These are phyloP conservation scores for Bucco capensis DNA, from an alignment of 2,113 vertebrate species.

Conservation along the genomic window DNA sequence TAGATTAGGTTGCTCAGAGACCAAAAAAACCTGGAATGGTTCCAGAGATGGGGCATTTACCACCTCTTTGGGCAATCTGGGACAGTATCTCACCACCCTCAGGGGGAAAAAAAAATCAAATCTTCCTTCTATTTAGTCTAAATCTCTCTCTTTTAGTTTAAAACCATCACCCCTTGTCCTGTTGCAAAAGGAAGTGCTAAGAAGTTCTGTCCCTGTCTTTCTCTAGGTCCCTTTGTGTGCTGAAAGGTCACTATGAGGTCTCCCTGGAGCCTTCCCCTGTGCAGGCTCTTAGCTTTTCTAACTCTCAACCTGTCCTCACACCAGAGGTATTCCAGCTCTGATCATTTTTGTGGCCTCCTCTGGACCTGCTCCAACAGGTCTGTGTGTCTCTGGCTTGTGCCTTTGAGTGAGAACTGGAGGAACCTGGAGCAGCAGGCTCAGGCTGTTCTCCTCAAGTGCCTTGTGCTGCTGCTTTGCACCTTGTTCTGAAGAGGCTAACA, in stretches of 20 bases:
- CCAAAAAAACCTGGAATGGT: background rate
- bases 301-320: background rate
- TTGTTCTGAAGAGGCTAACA: background rate
- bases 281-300: background rate
- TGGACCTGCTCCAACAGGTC: background rate
- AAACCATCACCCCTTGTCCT: background rate
- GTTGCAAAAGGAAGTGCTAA: background rate
- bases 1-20: background rate
- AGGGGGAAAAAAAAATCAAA: no score
- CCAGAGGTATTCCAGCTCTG: background rate
- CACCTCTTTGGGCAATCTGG: background rate
- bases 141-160: background rate
- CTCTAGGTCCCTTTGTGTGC: background rate
- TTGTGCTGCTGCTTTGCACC: background rate
- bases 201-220: background rate
- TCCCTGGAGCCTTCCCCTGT: background rate
- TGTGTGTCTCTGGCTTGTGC: background rate
- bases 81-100: background rate
- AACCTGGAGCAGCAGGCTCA: background rate
- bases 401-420: background rate
- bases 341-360: background rate
- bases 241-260: background rate
- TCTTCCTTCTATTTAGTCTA: background rate
- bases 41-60: background rate
- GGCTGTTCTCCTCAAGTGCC: rapidly evolving